Conservation (phyloP, 2,888 invertebrate species). For the Mantis religiosa region DNA sequence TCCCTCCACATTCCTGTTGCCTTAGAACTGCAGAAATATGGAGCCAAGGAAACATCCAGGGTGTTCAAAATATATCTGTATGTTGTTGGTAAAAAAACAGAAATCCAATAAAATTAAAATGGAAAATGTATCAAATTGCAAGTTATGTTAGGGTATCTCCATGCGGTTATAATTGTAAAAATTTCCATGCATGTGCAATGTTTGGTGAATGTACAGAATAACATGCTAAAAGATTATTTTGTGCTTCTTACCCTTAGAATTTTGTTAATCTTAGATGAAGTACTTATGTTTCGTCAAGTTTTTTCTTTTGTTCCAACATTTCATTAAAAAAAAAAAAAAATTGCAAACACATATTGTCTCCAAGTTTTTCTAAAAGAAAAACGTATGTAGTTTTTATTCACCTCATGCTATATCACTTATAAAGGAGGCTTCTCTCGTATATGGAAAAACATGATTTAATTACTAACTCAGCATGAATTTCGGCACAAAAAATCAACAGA, state of each 20-base stretch:
- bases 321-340: neutral
- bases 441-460: too few species aligned
- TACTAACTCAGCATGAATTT: too few species aligned
- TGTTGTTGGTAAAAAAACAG: neutral
- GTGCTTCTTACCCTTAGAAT: neutral
- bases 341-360: neutral
- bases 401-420: neutral
- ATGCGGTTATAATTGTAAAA: neutral
- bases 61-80: constrained; percentile 32
- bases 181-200: neutral
- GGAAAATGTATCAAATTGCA: neutral
- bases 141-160: neutral
- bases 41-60: constrained; percentile 46
- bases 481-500: too few species aligned
- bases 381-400: neutral
- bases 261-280: neutral
- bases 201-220: neutral
- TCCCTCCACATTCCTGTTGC: constrained; percentile 52
- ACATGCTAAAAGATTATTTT: neutral
- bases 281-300: too few species aligned
- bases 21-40: constrained; percentile 45
- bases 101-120: neutral
- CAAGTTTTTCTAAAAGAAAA: neutral
- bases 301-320: neutral
- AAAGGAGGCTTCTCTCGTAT: too few species aligned